A percentile compares a stretch with the other conserved stretches of the same genome.
Evolutionary conservation across 1,140 invertebrate genomes (phyloP).

Genomic region (Drosophila bifasciata): DNA sequence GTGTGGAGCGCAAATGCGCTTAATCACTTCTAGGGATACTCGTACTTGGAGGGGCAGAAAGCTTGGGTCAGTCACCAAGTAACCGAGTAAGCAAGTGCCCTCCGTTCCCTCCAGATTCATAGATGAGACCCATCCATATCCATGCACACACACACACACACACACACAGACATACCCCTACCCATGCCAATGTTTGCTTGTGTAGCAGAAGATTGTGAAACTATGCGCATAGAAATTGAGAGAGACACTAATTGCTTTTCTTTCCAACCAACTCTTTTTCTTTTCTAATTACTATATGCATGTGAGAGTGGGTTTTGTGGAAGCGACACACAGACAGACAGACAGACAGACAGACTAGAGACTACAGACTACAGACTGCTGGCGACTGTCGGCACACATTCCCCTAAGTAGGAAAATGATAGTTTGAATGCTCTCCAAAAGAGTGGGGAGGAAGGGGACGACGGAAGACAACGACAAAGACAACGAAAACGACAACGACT

Average conservation of each 20-base stretch:
- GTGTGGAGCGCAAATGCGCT: slow-evolving; percentile 63
- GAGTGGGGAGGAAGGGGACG: slow-evolving; percentile 27
- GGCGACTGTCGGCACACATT: slow-evolving; percentile 81
- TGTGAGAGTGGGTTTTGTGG: slow-evolving; percentile 27
- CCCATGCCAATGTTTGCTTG: slow-evolving; percentile 54
- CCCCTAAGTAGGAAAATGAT: slow-evolving; percentile 81
- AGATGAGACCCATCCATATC: slow-evolving; percentile 21
- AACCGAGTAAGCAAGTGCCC: slow-evolving; percentile 45
- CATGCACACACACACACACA: not conserved
- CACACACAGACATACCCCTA: not conserved
- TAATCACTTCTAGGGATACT: slow-evolving; percentile 66
- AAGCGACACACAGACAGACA: not conserved
- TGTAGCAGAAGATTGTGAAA: slow-evolving; percentile 56
- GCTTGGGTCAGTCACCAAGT: slow-evolving; percentile 51
- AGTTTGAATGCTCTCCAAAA: slow-evolving; percentile 75
- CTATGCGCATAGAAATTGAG: slow-evolving; percentile 75
- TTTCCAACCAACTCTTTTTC: slow-evolving; percentile 78
- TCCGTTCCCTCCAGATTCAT: slow-evolving; percentile 16
- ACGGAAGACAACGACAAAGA: slow-evolving; percentile 3
- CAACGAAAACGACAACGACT: slow-evolving; percentile 18
- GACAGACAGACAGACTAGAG: too few species aligned
- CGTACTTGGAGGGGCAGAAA: slow-evolving; percentile 10
- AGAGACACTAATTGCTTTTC: slow-evolving; percentile 82
- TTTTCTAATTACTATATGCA: slow-evolving; percentile 80
- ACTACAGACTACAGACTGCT: slow-evolving; percentile 50